These are phyloP conservation scores for Heliocidaris tuberculata DNA, from an alignment of 35 echinoderm and acorn worm species.

Conservation along the genomic window DNA sequence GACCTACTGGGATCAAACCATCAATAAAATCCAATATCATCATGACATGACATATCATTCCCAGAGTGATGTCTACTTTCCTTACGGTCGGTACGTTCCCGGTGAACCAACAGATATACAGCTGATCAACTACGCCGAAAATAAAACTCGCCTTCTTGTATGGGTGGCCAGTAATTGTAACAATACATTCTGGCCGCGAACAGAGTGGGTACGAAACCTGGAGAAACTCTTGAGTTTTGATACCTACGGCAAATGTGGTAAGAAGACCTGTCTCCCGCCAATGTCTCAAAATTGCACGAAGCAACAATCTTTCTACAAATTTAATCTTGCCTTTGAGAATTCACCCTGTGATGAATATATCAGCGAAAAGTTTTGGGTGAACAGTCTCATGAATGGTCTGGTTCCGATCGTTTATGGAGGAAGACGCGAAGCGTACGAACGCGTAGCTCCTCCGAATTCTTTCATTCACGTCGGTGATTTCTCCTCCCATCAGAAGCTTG, in stretches of 20 bases:
- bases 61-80: slow-evolving; percentile 33
- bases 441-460: slow-evolving; percentile 49
- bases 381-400: slow-evolving; percentile 58
- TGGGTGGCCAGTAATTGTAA: slow-evolving; percentile 58
- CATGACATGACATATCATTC: slow-evolving; percentile 68
- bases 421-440: slow-evolving; percentile 53
- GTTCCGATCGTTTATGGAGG: slow-evolving; percentile 44
- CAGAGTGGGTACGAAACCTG: slow-evolving; percentile 67
- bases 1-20: not conserved
- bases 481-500: no score
- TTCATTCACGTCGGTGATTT: no score
- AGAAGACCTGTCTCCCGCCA: slow-evolving; percentile 68
- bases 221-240: slow-evolving; percentile 60
- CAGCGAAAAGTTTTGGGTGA: slow-evolving; percentile 76
- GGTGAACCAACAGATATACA: not conserved
- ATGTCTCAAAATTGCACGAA: slow-evolving; percentile 68
- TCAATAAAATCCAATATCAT: not conserved
- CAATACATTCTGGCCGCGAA: slow-evolving; percentile 68
- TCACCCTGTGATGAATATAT: slow-evolving; percentile 83
- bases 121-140: slow-evolving; percentile 48
- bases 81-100: slow-evolving; percentile 41
- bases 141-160: slow-evolving; percentile 57
- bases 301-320: slow-evolving; percentile 63
- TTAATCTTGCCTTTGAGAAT: slow-evolving; percentile 76
- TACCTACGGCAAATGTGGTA: slow-evolving; percentile 76